These are phyloP conservation scores for Chaetophractus vellerosus DNA, from an alignment of 2,797 vertebrate species.

Conservation along the genomic window DNA sequence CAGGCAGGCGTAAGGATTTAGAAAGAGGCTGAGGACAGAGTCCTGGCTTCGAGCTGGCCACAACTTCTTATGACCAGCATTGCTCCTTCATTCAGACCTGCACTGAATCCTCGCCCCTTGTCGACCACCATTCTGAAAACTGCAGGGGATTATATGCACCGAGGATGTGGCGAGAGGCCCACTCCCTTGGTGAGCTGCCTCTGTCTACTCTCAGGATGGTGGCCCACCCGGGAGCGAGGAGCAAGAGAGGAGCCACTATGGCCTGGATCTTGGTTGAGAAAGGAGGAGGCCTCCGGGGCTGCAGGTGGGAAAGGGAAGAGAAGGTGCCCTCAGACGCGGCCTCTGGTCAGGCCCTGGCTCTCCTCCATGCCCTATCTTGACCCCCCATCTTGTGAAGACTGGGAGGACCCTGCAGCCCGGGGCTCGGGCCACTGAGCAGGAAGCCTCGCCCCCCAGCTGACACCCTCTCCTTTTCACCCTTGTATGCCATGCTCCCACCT, in stretches of 20 bases:
- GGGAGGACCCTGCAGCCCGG: not conserved
- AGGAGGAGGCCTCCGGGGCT: not conserved
- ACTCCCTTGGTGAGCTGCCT: not conserved
- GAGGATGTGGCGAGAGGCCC: not conserved
- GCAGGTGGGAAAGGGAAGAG: not conserved
- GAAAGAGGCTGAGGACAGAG: not conserved
- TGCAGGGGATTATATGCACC: not conserved
- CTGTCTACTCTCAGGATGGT: not conserved
- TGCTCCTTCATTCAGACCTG: accelerated
- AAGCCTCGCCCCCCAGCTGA: too few species aligned
- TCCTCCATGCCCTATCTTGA: not conserved
- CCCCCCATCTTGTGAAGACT: not conserved
- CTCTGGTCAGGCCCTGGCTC: not conserved
- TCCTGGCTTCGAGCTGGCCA: too few species aligned
- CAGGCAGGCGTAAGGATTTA: not conserved
- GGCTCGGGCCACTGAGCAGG: not conserved
- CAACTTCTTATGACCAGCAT: not conserved
- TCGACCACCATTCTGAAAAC: not conserved
- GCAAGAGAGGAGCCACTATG: not conserved
- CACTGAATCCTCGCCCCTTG: not conserved
- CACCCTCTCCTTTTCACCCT: not conserved
- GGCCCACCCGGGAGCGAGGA: too few species aligned
- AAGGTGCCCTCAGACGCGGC: too few species aligned
- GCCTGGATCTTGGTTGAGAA: not conserved
- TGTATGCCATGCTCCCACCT: not conserved